Percentiles rank a stretch among this genome's conserved stretches.
Evolutionary conservation across 1,140 invertebrate species (phyloP).

Genomic region (Macrobrachium rosenbergii): DNA sequence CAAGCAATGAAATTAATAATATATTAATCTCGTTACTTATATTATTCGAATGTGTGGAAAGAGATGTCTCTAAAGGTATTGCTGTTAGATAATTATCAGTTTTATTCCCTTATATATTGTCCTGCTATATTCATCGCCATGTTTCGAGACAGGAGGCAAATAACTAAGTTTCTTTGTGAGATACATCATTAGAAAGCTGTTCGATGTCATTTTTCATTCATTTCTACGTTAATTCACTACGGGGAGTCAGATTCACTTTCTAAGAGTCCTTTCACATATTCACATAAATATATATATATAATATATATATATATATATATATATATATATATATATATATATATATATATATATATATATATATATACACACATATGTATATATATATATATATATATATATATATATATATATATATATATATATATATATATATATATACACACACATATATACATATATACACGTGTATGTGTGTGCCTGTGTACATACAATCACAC

Average conservation of each 20-base stretch:
- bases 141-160: too few species aligned
- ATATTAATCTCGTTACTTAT: too few species aligned
- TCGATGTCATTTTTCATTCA: too few species aligned
- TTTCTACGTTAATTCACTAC: not conserved
- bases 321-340: slow-evolving; percentile 11
- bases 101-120: too few species aligned
- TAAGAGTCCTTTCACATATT: not conserved
- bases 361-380: not conserved
- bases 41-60: too few species aligned
- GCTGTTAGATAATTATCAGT: too few species aligned
- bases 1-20: too few species aligned
- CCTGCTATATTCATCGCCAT: too few species aligned
- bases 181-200: too few species aligned
- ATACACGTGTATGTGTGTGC: slow-evolving; percentile 26
- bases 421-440: slow-evolving; percentile 29
- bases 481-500: not conserved
- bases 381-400: not conserved
- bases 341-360: not conserved
- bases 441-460: slow-evolving; percentile 14
- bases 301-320: not conserved
- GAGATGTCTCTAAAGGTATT: too few species aligned
- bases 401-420: slow-evolving; percentile 7
- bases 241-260: not conserved
- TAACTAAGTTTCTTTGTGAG: too few species aligned
- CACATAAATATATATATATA: not conserved